Evolutionary conservation across 2,888 invertebrate species (phyloP).

Genomic region (Carcina quercana): DNA sequence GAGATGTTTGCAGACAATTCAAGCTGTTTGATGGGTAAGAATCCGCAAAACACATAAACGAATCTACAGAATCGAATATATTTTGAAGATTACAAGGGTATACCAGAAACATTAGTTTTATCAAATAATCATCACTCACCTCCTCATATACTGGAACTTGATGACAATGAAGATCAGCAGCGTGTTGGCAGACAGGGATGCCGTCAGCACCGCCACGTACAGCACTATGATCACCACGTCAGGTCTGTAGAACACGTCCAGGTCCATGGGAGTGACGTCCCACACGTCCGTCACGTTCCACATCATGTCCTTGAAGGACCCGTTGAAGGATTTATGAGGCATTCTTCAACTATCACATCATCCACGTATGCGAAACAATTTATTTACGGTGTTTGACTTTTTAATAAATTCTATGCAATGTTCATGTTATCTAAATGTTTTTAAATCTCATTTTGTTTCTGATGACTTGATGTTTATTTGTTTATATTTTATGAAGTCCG

Average conservation of each 20-base stretch:
- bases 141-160: slow-evolving; percentile 82
- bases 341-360: slow-evolving; percentile 15
- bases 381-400: too few relatives aligned
- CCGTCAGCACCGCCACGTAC: slow-evolving; percentile 77
- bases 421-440: too few relatives aligned
- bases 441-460: too few relatives aligned
- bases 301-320: slow-evolving; percentile 20
- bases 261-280: slow-evolving; percentile 32
- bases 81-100: too few relatives aligned
- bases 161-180: slow-evolving; percentile 81
- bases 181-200: slow-evolving; percentile 79
- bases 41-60: too few relatives aligned
- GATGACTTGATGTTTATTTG: too few relatives aligned
- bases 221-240: slow-evolving; percentile 74
- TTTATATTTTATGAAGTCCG: too few relatives aligned
- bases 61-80: too few relatives aligned
- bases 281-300: slow-evolving; percentile 37
- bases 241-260: slow-evolving; percentile 56
- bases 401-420: too few relatives aligned
- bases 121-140: slow-evolving; percentile 77
- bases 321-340: slow-evolving; percentile 25
- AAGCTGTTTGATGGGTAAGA: too few relatives aligned
- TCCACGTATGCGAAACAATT: slow-evolving; percentile 1
- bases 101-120: too few relatives aligned
- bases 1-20: too few relatives aligned